These are phyloP conservation scores for Pachypeltis micranthus DNA, from an alignment of 1,140 invertebrate species.

Conservation along the genomic window DNA sequence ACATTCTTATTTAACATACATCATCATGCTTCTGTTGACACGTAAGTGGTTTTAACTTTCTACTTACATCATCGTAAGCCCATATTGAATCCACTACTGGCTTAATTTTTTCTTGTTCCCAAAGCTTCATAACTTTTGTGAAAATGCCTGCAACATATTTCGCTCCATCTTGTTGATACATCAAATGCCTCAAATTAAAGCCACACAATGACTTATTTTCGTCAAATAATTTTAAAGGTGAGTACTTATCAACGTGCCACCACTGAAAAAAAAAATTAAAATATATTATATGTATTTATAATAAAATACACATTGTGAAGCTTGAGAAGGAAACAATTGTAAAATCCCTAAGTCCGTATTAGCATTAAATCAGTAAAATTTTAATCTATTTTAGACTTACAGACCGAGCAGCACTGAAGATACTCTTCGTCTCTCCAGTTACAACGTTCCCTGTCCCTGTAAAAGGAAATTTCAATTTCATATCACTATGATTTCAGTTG, in stretches of 20 bases:
- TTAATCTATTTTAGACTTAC: slow-evolving; percentile 55
- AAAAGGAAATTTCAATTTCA: slow-evolving; percentile 23
- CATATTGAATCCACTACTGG: slow-evolving; percentile 73
- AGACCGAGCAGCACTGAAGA: slow-evolving; percentile 73
- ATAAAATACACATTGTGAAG: slow-evolving; percentile 19
- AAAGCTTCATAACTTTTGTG: slow-evolving; percentile 59
- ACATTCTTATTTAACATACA: too few relatives aligned
- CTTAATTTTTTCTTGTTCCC: slow-evolving; percentile 63
- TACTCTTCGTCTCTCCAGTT: slow-evolving; percentile 76
- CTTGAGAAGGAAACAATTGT: slow-evolving; percentile 8
- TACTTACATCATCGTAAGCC: slow-evolving; percentile 71
- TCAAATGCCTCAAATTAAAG: slow-evolving; percentile 69
- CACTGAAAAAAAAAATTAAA: slow-evolving; percentile 43
- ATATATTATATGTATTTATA: background rate
- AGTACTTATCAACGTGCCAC: slow-evolving; percentile 86
- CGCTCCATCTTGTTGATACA: slow-evolving; percentile 65
- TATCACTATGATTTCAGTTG: slow-evolving; percentile 2
- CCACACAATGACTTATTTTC: slow-evolving; percentile 76
- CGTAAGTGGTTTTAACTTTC: background rate
- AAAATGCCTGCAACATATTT: slow-evolving; percentile 56
- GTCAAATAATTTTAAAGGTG: slow-evolving; percentile 74
- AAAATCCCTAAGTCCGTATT: background rate
- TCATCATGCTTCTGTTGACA: too few relatives aligned
- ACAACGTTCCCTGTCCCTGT: slow-evolving; percentile 69
- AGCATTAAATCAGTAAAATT: background rate